Evolutionary conservation across 2,888 invertebrate species (phyloP).

Genomic region (Drosophila neotestacea): DNA sequence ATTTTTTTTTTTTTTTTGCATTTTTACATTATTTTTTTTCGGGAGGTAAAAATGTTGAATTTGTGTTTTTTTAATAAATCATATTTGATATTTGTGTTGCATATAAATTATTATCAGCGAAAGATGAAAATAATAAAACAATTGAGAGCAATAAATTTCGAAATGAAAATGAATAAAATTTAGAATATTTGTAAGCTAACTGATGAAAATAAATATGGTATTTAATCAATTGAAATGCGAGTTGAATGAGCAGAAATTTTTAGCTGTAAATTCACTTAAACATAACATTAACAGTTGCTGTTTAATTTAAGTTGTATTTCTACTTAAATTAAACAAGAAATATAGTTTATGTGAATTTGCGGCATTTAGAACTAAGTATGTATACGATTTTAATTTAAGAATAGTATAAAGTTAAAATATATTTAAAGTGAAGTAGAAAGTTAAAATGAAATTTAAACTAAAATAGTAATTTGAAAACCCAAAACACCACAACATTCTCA

Average conservation of each 20-base stretch:
- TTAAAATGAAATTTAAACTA: constrained; percentile 10
- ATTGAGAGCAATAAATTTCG: constrained; percentile 26
- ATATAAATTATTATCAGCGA: constrained; percentile 48
- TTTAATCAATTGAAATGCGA: constrained; percentile 29
- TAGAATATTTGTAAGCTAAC: constrained; percentile 25
- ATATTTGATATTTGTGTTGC: constrained; percentile 56
- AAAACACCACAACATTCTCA: constrained; percentile 49
- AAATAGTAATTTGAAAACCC: constrained; percentile 6
- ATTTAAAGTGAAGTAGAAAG: background rate
- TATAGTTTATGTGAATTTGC: constrained; percentile 1
- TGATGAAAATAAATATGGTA: constrained; percentile 6
- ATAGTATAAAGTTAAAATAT: background rate
- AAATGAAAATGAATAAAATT: constrained; percentile 28
- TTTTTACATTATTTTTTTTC: constrained; percentile 54
- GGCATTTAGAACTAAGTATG: constrained; percentile 1
- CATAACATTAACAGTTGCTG: background rate
- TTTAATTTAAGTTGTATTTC: background rate
- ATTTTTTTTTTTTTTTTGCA: constrained; percentile 41
- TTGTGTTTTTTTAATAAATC: constrained; percentile 70
- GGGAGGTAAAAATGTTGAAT: constrained; percentile 70
- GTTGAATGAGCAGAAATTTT: constrained; percentile 41
- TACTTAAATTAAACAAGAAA: background rate
- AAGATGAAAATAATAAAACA: constrained; percentile 29
- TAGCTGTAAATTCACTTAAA: constrained; percentile 4
- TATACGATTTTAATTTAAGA: constrained; percentile 5